A percentile compares a stretch with the other conserved stretches of the same genome.
Evolutionary conservation across 2,797 vertebrate species (phyloP).

Genomic region (Siniperca undulata): DNA sequence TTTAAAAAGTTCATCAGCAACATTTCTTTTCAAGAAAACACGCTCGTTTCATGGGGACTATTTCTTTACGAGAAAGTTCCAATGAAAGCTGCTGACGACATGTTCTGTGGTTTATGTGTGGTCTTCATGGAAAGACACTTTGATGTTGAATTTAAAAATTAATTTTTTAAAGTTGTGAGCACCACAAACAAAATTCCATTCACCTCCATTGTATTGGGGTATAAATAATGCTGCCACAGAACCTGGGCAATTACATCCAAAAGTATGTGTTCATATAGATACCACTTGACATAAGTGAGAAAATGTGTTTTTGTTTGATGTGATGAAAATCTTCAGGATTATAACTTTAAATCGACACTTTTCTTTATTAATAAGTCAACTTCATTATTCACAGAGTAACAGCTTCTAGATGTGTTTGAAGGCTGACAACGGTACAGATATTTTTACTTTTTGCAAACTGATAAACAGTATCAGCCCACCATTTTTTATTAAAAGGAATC

Average conservation of each 20-base stretch:
- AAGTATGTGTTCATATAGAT: background rate
- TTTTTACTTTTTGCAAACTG: conserved; percentile 42
- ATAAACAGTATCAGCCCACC: conserved; percentile 36
- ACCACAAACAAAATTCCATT: background rate
- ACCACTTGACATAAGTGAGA: background rate
- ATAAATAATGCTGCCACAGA: background rate
- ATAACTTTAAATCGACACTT: background rate
- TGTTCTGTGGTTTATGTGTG: background rate
- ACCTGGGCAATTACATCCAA: background rate
- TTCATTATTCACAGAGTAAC: background rate
- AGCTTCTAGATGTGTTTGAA: background rate
- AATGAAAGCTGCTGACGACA: background rate
- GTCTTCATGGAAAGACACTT: background rate
- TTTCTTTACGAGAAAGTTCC: background rate
- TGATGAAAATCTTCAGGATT: background rate
- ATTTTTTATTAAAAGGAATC: conserved; percentile 52
- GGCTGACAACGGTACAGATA: conserved; percentile 19
- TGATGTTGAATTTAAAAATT: background rate
- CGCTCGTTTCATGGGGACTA: background rate
- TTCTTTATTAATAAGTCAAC: background rate
- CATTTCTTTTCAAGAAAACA: background rate
- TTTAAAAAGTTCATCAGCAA: background rate
- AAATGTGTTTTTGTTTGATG: background rate
- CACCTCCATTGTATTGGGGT: background rate
- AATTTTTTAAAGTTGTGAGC: background rate